Conservation (phyloP, 2,113 vertebrate species). For the Castor canadensis region DNA sequence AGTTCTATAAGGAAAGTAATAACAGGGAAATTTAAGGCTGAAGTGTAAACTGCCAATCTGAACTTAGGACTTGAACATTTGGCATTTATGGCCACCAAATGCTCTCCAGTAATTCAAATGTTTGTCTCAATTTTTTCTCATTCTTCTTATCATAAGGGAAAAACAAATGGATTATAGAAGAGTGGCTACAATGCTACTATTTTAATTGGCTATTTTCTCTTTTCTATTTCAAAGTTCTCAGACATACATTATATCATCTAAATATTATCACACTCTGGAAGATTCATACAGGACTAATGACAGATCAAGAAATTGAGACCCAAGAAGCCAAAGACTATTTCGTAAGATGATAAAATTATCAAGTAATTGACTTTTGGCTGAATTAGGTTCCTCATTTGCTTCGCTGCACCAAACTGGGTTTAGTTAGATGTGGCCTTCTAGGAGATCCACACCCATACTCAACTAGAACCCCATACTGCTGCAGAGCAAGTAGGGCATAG, state of each 20-base stretch:
- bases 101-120: not conserved
- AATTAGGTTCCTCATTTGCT: not conserved
- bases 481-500: not conserved
- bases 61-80: not conserved
- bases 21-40: not conserved
- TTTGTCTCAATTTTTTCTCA: not conserved
- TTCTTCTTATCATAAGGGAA: not conserved
- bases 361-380: not conserved
- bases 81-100: not conserved
- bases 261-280: not conserved
- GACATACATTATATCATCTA: not conserved
- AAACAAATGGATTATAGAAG: not conserved
- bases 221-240: not conserved
- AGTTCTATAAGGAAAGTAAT: not conserved
- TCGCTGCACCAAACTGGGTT: fast-evolving
- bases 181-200: not conserved
- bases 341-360: not conserved
- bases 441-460: not conserved
- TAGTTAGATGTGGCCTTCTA: not conserved
- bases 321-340: not conserved
- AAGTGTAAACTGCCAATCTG: not conserved
- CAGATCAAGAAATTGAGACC: not conserved
- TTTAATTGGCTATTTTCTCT: not conserved
- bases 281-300: not conserved
- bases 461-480: not conserved